Evolutionary conservation across 2,888 invertebrate genomes (phyloP).

Genomic region (Drosophila atripex): DNA sequence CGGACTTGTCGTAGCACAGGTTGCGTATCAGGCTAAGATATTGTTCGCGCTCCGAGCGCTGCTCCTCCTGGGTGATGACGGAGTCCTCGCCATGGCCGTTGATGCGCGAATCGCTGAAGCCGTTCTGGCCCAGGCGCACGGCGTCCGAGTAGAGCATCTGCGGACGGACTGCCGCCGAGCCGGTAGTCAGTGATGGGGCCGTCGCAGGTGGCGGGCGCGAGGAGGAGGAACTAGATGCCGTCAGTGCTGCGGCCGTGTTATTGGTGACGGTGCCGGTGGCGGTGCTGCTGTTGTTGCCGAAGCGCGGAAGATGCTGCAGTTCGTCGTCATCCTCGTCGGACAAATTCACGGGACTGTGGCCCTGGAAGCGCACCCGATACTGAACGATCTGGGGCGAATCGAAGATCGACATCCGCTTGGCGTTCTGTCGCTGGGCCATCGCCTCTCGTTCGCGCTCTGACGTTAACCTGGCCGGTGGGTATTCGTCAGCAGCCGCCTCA

Average conservation of each 20-base stretch:
- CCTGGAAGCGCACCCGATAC: slow-evolving; percentile 47
- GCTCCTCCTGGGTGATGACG: slow-evolving; percentile 39
- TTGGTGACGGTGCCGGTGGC: neutral
- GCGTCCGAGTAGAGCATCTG: slow-evolving; percentile 60
- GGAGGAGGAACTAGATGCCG: slow-evolving; percentile 7
- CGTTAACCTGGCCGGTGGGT: slow-evolving; percentile 41
- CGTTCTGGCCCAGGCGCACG: slow-evolving; percentile 59
- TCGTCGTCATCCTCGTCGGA: slow-evolving; percentile 83
- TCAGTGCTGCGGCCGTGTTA: neutral
- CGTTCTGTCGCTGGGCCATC: slow-evolving; percentile 18
- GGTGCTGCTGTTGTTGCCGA: neutral
- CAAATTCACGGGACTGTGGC: slow-evolving; percentile 71
- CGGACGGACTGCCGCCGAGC: slow-evolving; percentile 7
- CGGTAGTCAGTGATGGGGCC: neutral
- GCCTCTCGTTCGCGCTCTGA: slow-evolving; percentile 24
- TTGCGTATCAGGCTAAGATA: slow-evolving; percentile 62
- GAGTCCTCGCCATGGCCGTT: slow-evolving; percentile 32
- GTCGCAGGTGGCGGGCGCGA: neutral
- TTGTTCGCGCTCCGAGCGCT: slow-evolving; percentile 55
- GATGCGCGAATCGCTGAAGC: slow-evolving; percentile 29
- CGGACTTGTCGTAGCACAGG: slow-evolving; percentile 26
- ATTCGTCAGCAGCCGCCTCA: slow-evolving; percentile 53
- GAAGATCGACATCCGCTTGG: slow-evolving; percentile 75
- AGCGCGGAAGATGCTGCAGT: slow-evolving; percentile 41
- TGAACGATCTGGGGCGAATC: slow-evolving; percentile 63